Evolutionary conservation across 1,140 invertebrate species (phyloP).

Genomic region (Bactericera cockerelli): DNA sequence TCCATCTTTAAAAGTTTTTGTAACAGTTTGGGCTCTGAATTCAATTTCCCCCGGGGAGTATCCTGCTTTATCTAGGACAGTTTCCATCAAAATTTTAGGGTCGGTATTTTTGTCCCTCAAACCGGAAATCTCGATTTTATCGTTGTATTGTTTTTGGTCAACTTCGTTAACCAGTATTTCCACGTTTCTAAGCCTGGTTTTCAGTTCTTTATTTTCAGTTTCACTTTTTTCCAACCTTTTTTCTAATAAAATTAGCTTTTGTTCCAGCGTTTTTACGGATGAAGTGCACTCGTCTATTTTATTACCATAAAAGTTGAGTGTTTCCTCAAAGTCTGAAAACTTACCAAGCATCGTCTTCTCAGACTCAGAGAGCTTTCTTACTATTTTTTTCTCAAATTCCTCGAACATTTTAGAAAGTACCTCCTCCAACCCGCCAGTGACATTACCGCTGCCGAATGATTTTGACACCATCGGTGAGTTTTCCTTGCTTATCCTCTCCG

Average conservation of each 20-base stretch:
- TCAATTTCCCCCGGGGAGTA: no score
- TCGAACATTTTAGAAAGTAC: no score
- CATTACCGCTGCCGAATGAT: no score
- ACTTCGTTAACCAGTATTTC: not conserved
- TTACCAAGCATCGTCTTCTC: not conserved
- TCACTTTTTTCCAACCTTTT: not conserved
- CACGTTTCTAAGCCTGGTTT: not conserved
- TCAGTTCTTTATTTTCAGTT: slow-evolving; percentile 2
- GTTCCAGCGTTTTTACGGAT: not conserved
- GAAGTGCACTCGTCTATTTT: not conserved
- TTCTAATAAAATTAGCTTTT: not conserved
- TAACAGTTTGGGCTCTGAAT: no score
- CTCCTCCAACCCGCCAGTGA: no score
- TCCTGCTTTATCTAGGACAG: no score
- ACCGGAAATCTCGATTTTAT: not conserved
- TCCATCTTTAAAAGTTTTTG: no score
- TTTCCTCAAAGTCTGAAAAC: not conserved
- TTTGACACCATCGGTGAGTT: no score
- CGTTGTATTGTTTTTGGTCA: not conserved
- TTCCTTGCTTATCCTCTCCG: no score
- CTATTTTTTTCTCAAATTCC: no score
- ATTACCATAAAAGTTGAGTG: not conserved
- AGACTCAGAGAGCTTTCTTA: not conserved
- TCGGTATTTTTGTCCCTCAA: not conserved
- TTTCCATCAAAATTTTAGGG: no score